Evolutionary conservation across 2,113 vertebrate species (phyloP).

Genomic region (Corythoichthys haematopterus): DNA sequence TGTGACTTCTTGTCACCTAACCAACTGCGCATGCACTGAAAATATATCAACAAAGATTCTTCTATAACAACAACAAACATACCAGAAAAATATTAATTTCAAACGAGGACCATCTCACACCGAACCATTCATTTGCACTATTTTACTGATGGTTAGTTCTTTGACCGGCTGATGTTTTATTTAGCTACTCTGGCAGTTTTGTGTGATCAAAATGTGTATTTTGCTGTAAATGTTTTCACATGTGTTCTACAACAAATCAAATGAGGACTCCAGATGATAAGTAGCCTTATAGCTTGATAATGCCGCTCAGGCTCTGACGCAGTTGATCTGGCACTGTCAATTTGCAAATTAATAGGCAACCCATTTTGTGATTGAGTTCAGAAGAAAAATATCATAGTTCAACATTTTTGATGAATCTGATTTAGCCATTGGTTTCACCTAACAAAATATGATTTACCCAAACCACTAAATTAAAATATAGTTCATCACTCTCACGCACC

Average conservation of each 20-base stretch:
- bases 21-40: no score
- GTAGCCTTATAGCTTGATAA: neutral
- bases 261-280: neutral
- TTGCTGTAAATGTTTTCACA: neutral
- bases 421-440: neutral
- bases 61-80: neutral
- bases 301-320: neutral
- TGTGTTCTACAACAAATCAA: neutral
- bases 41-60: no score
- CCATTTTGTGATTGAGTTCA: neutral
- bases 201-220: neutral
- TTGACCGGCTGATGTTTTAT: no score
- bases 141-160: no score
- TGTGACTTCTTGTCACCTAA: no score
- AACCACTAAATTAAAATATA: neutral
- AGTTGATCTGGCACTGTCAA: neutral
- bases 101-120: neutral
- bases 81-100: neutral
- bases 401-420: neutral
- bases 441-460: neutral
- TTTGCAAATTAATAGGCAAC: neutral
- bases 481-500: slow-evolving; percentile 1
- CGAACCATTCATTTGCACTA: neutral
- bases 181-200: no score
- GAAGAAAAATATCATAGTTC: no score